Evolutionary conservation across 2,797 vertebrate genomes (phyloP).

Genomic region (Paramormyrops hopkinsi): DNA sequence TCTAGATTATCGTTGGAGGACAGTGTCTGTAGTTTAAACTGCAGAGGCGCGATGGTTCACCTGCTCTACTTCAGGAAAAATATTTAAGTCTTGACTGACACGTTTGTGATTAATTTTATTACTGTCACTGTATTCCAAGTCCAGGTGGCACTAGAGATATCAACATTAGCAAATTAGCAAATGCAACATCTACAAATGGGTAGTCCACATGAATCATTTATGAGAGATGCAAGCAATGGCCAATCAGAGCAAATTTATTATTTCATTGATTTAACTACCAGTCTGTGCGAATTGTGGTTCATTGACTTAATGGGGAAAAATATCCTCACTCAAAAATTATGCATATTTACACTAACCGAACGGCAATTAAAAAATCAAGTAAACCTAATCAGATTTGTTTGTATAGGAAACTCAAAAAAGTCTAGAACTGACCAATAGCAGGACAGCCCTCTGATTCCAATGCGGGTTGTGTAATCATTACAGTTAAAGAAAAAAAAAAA

Average conservation of each 20-base stretch:
- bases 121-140: neutral
- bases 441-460: neutral
- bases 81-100: neutral
- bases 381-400: neutral
- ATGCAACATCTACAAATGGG: neutral
- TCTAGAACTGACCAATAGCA: neutral
- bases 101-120: neutral
- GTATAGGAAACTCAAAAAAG: neutral
- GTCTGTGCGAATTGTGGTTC: neutral
- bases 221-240: neutral
- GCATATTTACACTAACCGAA: neutral
- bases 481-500: neutral
- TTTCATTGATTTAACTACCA: neutral
- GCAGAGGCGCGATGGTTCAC: neutral
- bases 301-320: neutral
- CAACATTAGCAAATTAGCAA: neutral
- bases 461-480: neutral
- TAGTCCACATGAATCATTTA: neutral
- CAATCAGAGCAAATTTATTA: neutral
- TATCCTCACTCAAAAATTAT: neutral
- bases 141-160: neutral
- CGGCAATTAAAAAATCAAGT: neutral
- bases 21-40: neutral
- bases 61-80: neutral
- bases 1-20: neutral